Conservation (phyloP, 2,888 invertebrate genomes). For the Zaprionus lineosus region DNA sequence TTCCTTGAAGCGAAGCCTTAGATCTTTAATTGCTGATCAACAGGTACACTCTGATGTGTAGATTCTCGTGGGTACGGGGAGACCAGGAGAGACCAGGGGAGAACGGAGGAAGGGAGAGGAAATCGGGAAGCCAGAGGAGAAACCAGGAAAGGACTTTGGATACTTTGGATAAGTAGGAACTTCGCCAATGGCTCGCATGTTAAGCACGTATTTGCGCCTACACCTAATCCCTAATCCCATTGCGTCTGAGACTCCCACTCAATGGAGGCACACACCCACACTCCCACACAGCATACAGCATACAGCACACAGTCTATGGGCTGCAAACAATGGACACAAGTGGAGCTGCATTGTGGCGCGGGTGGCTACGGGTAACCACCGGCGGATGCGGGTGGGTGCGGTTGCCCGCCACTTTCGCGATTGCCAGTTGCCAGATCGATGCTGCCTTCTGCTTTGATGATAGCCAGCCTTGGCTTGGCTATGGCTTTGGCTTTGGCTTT, state of each 20-base stretch:
- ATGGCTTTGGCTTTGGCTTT: constrained; percentile 23
- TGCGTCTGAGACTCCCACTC: constrained; percentile 29
- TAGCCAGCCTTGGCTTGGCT: constrained; percentile 53
- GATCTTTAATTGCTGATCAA: constrained; percentile 44
- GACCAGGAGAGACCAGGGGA: no score
- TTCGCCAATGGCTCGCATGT: constrained; percentile 5
- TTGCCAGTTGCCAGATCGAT: constrained; percentile 56
- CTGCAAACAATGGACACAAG: constrained; percentile 62
- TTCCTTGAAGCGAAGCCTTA: no score
- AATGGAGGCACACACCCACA: constrained; percentile 8
- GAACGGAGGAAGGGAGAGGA: neutral
- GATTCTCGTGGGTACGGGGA: no score
- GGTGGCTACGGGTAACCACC: no score
- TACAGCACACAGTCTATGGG: constrained; percentile 23
- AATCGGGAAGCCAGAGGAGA: neutral
- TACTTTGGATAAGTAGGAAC: neutral
- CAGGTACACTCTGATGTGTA: constrained; percentile 2
- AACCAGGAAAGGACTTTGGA: neutral
- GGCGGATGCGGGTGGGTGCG: no score
- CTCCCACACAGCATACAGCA: constrained; percentile 37
- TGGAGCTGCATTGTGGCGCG: constrained; percentile 34
- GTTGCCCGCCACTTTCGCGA: constrained; percentile 35
- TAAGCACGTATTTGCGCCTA: constrained; percentile 1
- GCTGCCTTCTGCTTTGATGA: constrained; percentile 64
- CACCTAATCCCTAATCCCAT: constrained; percentile 2